Base-by-base conservation (phyloP, 2,888 invertebrate species). In the Lasius fuliginosus region DNA sequence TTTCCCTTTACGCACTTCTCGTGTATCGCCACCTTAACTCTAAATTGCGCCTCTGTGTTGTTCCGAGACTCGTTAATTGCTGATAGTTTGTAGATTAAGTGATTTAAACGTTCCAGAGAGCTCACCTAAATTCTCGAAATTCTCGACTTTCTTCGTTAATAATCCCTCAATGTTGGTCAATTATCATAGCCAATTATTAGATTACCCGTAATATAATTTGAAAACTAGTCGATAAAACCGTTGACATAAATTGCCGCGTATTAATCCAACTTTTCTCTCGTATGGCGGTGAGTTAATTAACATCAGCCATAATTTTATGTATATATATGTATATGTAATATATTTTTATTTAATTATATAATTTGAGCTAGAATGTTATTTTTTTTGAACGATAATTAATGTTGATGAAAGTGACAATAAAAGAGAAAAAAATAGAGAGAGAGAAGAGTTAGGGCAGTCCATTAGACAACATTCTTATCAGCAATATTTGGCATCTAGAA, bases 21-120 rank as follows among this genome's bases (percentile, higher is more conserved):
- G 60, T 33, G 46, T 62, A 71, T 81, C 46, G 60, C 71, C 71
- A 60, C 60, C 60, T 71, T 81, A 81, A 81, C 46, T 81, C 71
- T 77, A 68, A 81, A 71, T 81, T 81, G 79, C 79, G 60, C 71
- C 79, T 71, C 60, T 15, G 79, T 46, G 71, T 79, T 42, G 60
- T 71, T 60, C 46, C 46, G 71, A 46, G 46, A 18, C 71, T 79
- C 60, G 46, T 71, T 79, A 79, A 71, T 77, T 77, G 56, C 77
- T 30, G 68, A 77, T 77, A 77, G 60, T 42, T 81, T 60, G 71
- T 71, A 62, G 71, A 81, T 62, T 62, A 60, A 71, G 60, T 81
- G 46, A 81, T 81, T 81, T 71, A 71, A 81, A n/a, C 12, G 69
- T 23, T 67, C 65, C 12, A 68, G 30, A 30, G 27, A 68, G n/a